Base-by-base conservation (phyloP, 1,140 invertebrate genomes). In the Melitaea cinxia region DNA sequence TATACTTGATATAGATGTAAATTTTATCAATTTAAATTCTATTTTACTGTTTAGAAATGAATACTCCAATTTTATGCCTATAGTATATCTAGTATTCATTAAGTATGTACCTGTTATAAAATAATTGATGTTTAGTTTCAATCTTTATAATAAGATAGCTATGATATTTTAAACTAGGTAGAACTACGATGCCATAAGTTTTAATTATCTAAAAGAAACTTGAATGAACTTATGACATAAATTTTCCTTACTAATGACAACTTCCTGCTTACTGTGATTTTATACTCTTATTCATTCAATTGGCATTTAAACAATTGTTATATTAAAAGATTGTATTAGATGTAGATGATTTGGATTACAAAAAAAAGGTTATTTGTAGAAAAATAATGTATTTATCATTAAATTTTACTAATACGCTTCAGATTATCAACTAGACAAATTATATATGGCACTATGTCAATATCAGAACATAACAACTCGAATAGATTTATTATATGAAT, bases 371-470 rank as follows among this genome's bases (percentile, higher is more conserved):
- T 45, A 45, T 17, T 19, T 45, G 39, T 45, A 45, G 17, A 45
- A 45, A 19, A 45, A 17, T 19, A 45, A 45, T 7, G 35, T 54
- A 37, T n/a, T 37, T 37, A 14, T 54, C 17, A 54, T 54, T 37
- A 19, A 23, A 39, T 33, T 39, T 19, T 10, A 42, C 17, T 24
- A 2, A 55, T 55, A 54, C 35, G 21, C 23, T 37, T 24, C 12
- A 42, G 26, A 15, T 39, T n/a, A 10, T 39, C 2, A 50, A 50
- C 47, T 50, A 50, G 23, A 39, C 3, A 23, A 39, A 55, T 26
- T 55, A 14, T 37, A 55, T 55, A 55, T 55, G 53, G 53, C 53
- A 55, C 53, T 55, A 37, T 26, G 37, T 55, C 21, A 55, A 30
- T n/a, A 39, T 55, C 23, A 37, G 5, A 17, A 21, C 6, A 19